Evolutionary conservation across 1,140 invertebrate genomes (phyloP), one percentile per base, ranked within the genome.

Genomic region (Nixonia krombeini): DNA sequence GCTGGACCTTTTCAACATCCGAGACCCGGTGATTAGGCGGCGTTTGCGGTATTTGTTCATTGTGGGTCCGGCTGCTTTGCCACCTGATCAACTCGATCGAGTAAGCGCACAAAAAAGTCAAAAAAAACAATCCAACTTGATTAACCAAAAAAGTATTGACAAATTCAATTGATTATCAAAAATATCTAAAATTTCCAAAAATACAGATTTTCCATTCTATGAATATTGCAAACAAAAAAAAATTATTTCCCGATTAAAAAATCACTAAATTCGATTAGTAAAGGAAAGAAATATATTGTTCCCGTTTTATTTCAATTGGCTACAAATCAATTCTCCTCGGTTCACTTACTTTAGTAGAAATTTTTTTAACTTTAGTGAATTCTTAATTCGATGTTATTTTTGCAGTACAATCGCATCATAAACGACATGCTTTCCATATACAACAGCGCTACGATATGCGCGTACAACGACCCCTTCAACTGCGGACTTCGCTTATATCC

Each of bases 341-440:
- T n/a, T n/a, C n/a, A n/a, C n/a, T n/a, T n/a, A n/a, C n/a, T n/a
- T n/a, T n/a, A n/a, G n/a, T n/a, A n/a, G n/a, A 38, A 33, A 28
- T 50, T 16, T n/a, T n/a, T n/a, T n/a, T n/a, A n/a, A n/a, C n/a
- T n/a, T n/a, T 9, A 31, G 28, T 31, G 2, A 49, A 28, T 46
- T 23, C 26, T 12, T 9, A 10, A 8, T 21, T 38, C 25, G 40
- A 65, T 68, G 71, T 59, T 70, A 69, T 69, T 53, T 51, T 87
- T 87, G 1, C 84, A 96, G 94, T 94, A 95, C 79, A 94, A 94
- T 81, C 88, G 92, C 10, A 81, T 95, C 10, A 90, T 94, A 52
- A 94, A 95, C 73, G 91, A 95, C 67, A 96, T 97, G 94, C 84
- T 95, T 26, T 90, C 91, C 1, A 90, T 95, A 9, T 96, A 95